Evolutionary conservation across 2,888 invertebrate species (phyloP).

Genomic region (Synergus japonicus): DNA sequence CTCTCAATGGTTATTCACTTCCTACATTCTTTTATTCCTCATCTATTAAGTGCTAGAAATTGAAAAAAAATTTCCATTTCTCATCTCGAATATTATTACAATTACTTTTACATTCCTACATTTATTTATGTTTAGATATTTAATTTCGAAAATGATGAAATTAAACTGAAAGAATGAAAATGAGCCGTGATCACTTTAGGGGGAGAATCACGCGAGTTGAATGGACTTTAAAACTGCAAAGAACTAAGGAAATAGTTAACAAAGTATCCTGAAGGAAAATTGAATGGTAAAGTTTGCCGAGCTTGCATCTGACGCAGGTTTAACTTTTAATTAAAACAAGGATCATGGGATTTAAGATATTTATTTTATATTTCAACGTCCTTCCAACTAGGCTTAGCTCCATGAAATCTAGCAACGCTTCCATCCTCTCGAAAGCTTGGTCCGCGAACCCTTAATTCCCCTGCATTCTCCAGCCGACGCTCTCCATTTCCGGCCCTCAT

Average conservation of each 20-base stretch:
- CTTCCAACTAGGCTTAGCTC: constrained; percentile 54
- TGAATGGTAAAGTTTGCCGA: constrained; percentile 64
- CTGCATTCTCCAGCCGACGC: constrained; percentile 18
- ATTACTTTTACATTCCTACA: too few relatives aligned
- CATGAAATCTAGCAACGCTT: constrained; percentile 57
- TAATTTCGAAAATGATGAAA: too few relatives aligned
- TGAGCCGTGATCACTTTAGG: too few relatives aligned
- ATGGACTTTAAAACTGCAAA: constrained; percentile 11
- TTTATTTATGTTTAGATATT: too few relatives aligned
- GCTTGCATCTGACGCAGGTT: constrained; percentile 67
- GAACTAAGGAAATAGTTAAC: constrained; percentile 46
- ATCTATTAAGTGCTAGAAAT: not conserved
- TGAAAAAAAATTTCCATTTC: not conserved
- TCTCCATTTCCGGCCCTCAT: constrained; percentile 48
- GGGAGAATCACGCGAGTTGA: not conserved
- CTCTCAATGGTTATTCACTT: not conserved
- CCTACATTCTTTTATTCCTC: not conserved
- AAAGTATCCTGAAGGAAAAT: constrained; percentile 60
- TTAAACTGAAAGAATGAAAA: too few relatives aligned
- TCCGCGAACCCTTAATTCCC: not conserved
- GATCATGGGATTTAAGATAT: constrained; percentile 72
- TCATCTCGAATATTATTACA: too few relatives aligned
- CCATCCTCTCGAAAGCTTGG: not conserved
- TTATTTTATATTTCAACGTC: constrained; percentile 67
- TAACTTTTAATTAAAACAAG: constrained; percentile 74